Percentiles rank a stretch among this genome's conserved stretches.
phyloP scores from a whole-genome alignment of 2,797 vertebrate genomes.

The Sebastes jordani region DNA sequence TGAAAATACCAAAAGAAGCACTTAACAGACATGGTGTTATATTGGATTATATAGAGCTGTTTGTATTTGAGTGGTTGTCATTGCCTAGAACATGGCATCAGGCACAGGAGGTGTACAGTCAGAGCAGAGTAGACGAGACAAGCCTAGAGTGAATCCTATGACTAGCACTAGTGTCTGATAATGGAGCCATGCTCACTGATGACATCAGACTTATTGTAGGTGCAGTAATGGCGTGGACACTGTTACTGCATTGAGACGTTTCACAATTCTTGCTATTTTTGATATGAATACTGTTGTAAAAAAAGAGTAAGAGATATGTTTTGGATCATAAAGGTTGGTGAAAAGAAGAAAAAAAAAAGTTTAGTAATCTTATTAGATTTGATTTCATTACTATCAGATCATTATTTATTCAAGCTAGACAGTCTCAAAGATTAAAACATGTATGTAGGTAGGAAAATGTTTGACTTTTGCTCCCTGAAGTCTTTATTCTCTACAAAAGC shows the following conservation, averaged over 20 bases:
- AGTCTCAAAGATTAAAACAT: not conserved
- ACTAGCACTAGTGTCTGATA: slow-evolving; percentile 46
- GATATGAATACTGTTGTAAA: not conserved
- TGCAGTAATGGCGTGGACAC: not conserved
- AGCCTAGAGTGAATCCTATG: slow-evolving; percentile 38
- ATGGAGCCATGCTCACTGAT: slow-evolving; percentile 30
- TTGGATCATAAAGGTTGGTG: not conserved
- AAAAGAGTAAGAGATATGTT: not conserved
- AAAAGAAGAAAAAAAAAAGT: not conserved
- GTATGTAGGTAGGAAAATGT: not conserved
- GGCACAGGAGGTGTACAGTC: slow-evolving; percentile 14
- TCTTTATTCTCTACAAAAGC: not conserved
- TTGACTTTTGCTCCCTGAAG: not conserved
- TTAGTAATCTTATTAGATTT: not conserved
- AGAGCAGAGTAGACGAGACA: slow-evolving; percentile 17
- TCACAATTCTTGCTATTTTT: not conserved
- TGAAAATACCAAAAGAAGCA: not conserved
- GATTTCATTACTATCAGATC: not conserved
- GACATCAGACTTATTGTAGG: slow-evolving; percentile 26
- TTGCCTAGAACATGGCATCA: slow-evolving; percentile 23
- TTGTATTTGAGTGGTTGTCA: slow-evolving; percentile 50
- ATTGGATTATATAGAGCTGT: slow-evolving; percentile 27
- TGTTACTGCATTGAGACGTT: not conserved
- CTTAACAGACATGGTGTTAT: slow-evolving; percentile 23
- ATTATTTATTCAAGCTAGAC: not conserved